Base-by-base conservation (phyloP, 2,797 vertebrate species). In the Tamandua tetradactyla region DNA sequence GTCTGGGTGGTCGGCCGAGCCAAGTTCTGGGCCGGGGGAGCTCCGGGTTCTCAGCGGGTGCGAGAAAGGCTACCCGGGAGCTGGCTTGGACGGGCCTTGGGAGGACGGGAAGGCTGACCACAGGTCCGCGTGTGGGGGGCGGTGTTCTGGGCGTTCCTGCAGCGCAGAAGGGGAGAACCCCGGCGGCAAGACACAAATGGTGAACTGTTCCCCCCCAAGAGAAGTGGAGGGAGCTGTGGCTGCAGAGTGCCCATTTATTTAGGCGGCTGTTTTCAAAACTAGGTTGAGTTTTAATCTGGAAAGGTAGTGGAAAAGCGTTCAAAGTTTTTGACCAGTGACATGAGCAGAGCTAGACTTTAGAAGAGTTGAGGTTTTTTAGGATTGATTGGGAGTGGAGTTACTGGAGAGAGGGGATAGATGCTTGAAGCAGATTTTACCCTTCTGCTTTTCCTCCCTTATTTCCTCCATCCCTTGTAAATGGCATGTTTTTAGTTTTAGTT, bases 211-310 rank as follows among this genome's bases (percentile, higher is more conserved):
- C 47, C 14, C n/a, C 35, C 0, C 49, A 15, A 17, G 59, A 32
- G 14, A 40, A 76, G 71, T 71, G 82, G 59, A 42, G 68, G 32
- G 15, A 76, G 78, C 82, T 27, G 42, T 30, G 75, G 86, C 52
- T 15, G 88, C 88, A 7, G 71, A 22, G 85, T 13, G 69, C 78
- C 94, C 94, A 11, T 89, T 66, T 55, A 44, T 81, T 91, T 47
- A 30, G 64, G 95, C 95, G 95, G 95, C 89, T 59, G 64, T 68
- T 96, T 97, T 95, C 88, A 94, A 94, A 97, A 84, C 55, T 69
- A 3, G 40, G 55, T 91, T 44, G 95, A 88, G 94, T 86, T 57
- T 59, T 30, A 27, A 23, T 71, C 72, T 17, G 59, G 59, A 37
- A 71, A 66, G 78, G 78, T n/a, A 47, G 17, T 30, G 81, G 52